Conservation (phyloP, 1,140 invertebrate genomes). For the Formica selysi region DNA sequence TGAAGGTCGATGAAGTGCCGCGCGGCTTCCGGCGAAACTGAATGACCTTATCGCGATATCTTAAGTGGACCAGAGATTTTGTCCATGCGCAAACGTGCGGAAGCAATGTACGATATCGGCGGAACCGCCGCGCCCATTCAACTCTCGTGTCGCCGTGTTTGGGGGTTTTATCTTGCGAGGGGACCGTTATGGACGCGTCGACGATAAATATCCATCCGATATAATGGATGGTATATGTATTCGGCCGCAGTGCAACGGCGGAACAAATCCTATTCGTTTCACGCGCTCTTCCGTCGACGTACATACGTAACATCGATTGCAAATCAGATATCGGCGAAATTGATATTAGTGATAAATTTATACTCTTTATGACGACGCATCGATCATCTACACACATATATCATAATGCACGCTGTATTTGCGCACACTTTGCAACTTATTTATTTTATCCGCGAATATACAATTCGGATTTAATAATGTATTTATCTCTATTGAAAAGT, state of each 20-base stretch:
- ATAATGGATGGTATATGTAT: slow-evolving; percentile 71
- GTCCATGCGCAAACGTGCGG: slow-evolving; percentile 58
- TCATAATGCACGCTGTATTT: background rate
- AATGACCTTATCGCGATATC: slow-evolving; percentile 72
- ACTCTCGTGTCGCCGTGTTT: slow-evolving; percentile 35
- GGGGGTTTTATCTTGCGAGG: slow-evolving; percentile 72
- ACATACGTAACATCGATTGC: slow-evolving; percentile 50
- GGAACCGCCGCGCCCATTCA: slow-evolving; percentile 49
- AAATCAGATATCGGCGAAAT: slow-evolving; percentile 66
- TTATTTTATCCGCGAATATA: background rate
- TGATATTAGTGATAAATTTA: slow-evolving; percentile 70
- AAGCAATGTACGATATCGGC: slow-evolving; percentile 73
- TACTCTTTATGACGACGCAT: slow-evolving; percentile 4
- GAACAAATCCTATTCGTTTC: slow-evolving; percentile 73
- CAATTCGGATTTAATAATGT: background rate
- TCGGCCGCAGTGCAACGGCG: slow-evolving; percentile 43
- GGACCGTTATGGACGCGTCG: slow-evolving; percentile 61
- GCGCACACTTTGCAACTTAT: slow-evolving; percentile 1
- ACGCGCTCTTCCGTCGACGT: slow-evolving; percentile 3
- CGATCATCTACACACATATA: slow-evolving; percentile 9
- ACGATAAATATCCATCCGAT: slow-evolving; percentile 74
- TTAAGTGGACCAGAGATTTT: slow-evolving; percentile 46
- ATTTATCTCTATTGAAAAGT: background rate
- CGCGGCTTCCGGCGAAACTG: slow-evolving; percentile 57
- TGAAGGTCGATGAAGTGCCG: slow-evolving; percentile 32